Percentiles rank a stretch among this genome's conserved stretches.
Conservation (phyloP, 2,888 invertebrate species). For the Disparrhopalites patrizii region DNA sequence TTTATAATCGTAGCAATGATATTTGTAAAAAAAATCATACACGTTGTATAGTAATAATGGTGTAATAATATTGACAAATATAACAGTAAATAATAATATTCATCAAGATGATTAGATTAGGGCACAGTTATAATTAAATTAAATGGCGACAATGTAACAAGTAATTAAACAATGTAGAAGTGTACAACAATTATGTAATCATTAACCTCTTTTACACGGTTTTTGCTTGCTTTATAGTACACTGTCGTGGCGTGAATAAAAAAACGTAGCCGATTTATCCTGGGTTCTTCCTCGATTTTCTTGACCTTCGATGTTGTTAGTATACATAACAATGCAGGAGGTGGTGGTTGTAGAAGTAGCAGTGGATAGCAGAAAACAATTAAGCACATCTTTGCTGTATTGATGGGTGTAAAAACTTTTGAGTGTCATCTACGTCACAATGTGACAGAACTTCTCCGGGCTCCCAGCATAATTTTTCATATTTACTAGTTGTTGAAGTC, state of each 20-base stretch:
- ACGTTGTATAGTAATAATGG: constrained; percentile 1
- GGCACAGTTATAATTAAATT: not conserved
- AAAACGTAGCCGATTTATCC: too few relatives aligned
- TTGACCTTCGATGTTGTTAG: too few relatives aligned
- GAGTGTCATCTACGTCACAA: constrained; percentile 11
- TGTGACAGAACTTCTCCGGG: constrained; percentile 24
- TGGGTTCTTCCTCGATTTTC: too few relatives aligned
- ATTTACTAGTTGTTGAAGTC: constrained; percentile 25
- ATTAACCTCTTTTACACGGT: not conserved
- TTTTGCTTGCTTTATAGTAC: constrained; percentile 4
- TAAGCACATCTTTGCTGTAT: too few relatives aligned
- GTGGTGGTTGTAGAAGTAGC: too few relatives aligned
- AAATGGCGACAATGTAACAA: not conserved
- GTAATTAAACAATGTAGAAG: not conserved
- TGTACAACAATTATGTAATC: not conserved
- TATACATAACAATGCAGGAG: too few relatives aligned
- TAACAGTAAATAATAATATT: constrained; percentile 9
- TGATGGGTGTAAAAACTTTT: too few relatives aligned
- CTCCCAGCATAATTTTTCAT: constrained; percentile 27
- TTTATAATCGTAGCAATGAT: too few relatives aligned
- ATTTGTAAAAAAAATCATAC: constrained; percentile 14
- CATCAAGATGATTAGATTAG: constrained; percentile 3
- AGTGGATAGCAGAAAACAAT: too few relatives aligned
- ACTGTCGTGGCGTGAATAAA: not conserved
- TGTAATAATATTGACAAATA: constrained; percentile 4